Conservation (phyloP, 2,113 vertebrate genomes). For the Dasyurus viverrinus region DNA sequence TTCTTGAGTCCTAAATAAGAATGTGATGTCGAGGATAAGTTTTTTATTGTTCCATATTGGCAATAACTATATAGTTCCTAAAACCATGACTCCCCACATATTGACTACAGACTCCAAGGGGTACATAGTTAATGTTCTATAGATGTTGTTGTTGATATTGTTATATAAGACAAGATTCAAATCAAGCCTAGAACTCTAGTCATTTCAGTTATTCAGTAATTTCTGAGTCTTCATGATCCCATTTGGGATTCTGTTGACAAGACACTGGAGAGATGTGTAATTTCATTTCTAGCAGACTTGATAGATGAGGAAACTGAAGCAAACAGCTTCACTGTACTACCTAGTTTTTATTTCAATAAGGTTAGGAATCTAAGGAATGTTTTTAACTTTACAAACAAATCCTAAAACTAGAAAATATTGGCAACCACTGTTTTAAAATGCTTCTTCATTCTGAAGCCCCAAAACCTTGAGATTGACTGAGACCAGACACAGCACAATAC, state of each 20-base stretch:
- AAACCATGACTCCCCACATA: neutral
- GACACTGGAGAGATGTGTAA: too few relatives aligned
- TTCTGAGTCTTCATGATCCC: too few relatives aligned
- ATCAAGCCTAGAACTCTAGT: too few relatives aligned
- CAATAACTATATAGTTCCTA: neutral
- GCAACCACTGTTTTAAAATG: neutral
- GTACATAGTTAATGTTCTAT: too few relatives aligned
- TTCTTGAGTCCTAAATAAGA: neutral
- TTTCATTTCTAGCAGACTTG: too few relatives aligned
- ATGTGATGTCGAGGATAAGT: neutral
- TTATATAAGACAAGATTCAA: too few relatives aligned
- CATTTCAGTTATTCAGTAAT: too few relatives aligned
- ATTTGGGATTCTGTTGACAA: too few relatives aligned
- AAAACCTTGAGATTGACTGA: neutral
- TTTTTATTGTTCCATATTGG: neutral
- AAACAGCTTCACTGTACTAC: neutral
- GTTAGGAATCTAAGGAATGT: neutral
- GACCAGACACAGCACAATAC: neutral
- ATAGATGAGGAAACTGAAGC: neutral
- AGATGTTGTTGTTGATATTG: too few relatives aligned
- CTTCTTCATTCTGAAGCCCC: neutral
- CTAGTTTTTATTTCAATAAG: neutral
- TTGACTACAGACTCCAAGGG: neutral
- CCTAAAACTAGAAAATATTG: neutral
- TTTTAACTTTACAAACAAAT: neutral